Conservation (phyloP, 2,888 invertebrate species). For the Aquatica leii region DNA sequence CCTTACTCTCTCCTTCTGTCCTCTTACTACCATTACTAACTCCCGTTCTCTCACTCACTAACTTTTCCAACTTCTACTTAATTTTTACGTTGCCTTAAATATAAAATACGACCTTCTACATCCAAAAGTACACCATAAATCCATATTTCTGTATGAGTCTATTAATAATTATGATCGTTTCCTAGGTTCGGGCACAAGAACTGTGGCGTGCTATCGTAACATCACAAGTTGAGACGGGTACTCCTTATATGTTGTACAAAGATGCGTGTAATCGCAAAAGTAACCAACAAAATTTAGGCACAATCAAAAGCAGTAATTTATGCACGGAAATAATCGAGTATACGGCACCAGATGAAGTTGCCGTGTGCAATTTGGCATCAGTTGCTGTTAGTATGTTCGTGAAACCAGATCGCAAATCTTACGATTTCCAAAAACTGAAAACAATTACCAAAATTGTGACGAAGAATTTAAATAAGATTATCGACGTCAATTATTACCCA, state of each 20-base stretch:
- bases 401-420: slow-evolving; percentile 74
- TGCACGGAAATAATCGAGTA: slow-evolving; percentile 99
- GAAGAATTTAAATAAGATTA: slow-evolving; percentile 93
- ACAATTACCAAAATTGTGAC: slow-evolving; percentile 89
- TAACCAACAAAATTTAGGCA: slow-evolving; percentile 97
- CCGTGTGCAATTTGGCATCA: slow-evolving; percentile 98
- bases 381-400: slow-evolving; percentile 97
- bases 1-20: too few species aligned
- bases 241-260: slow-evolving; percentile 96
- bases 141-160: too few species aligned
- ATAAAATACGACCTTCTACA: too few species aligned
- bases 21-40: too few species aligned
- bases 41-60: too few species aligned
- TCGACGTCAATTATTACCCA: slow-evolving; percentile 96
- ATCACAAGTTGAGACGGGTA: slow-evolving; percentile 97
- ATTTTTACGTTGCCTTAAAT: too few species aligned
- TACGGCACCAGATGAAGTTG: slow-evolving; percentile 90
- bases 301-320: slow-evolving; percentile 96
- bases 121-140: too few species aligned
- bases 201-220: slow-evolving; percentile 95
- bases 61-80: too few species aligned
- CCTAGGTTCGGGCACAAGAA: slow-evolving; percentile 75
- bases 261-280: slow-evolving; percentile 97
- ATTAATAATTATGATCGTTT: too few species aligned
- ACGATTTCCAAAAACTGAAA: slow-evolving; percentile 87